Conservation (phyloP, 2,113 vertebrate species). For the Sialia sialis region DNA sequence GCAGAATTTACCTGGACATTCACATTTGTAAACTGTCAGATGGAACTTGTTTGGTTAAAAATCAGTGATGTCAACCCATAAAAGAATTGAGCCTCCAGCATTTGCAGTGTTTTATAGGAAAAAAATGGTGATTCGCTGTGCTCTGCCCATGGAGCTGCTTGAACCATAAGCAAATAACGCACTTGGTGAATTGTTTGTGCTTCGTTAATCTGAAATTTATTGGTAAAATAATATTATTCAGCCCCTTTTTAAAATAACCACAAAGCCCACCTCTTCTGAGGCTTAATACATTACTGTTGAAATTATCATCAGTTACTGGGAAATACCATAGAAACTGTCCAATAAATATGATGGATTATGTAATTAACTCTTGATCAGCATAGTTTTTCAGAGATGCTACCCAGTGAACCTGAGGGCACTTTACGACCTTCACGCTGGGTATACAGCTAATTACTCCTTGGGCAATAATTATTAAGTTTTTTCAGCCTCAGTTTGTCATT, state of each 20-base stretch:
- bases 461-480: slow-evolving; percentile 79
- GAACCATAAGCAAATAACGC: neutral
- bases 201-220: slow-evolving; percentile 19
- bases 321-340: slow-evolving; percentile 69
- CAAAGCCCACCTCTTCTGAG: neutral
- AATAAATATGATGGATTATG: slow-evolving; percentile 75
- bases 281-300: slow-evolving; percentile 22
- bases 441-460: slow-evolving; percentile 78
- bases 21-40: neutral
- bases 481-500: slow-evolving; percentile 56
- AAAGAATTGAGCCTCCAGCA: neutral
- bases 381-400: slow-evolving; percentile 65
- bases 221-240: slow-evolving; percentile 25
- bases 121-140: neutral
- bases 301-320: slow-evolving; percentile 64
- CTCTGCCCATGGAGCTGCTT: neutral
- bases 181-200: neutral
- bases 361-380: slow-evolving; percentile 79
- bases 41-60: slow-evolving; percentile 24
- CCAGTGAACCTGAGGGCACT: slow-evolving; percentile 65
- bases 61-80: neutral
- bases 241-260: neutral
- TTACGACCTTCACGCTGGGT: slow-evolving; percentile 67
- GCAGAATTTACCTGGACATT: neutral
- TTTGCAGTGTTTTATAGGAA: neutral